Percentiles rank a stretch among this genome's conserved stretches.
Evolutionary conservation across 2,113 vertebrate species (phyloP).

Genomic region (Agelaius tricolor): DNA sequence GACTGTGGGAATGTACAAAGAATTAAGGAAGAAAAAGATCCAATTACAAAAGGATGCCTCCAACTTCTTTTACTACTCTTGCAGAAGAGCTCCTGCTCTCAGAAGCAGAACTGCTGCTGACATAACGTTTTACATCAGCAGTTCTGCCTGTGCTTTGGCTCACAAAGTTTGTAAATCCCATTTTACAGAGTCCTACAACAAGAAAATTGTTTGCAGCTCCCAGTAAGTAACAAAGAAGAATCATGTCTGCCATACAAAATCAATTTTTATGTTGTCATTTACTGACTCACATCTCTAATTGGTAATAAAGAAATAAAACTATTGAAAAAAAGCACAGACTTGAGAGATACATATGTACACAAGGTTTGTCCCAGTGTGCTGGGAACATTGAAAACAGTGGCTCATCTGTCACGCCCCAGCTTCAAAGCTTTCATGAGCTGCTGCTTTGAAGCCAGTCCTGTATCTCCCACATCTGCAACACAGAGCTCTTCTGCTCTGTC

Average conservation of each 20-base stretch:
- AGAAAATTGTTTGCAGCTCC: constrained; percentile 3
- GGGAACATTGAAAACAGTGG: not conserved
- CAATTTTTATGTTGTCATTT: not conserved
- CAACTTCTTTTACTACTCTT: not conserved
- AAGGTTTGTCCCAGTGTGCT: not conserved
- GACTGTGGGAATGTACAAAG: not conserved
- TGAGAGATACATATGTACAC: not conserved
- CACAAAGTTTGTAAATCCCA: not conserved
- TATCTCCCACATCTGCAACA: constrained; percentile 20
- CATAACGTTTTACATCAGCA: not conserved
- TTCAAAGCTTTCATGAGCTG: not conserved
- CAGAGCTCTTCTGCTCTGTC: not conserved
- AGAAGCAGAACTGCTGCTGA: not conserved
- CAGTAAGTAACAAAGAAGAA: not conserved
- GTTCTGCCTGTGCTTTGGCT: not conserved
- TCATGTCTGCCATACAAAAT: not conserved
- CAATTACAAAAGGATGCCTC: not conserved
- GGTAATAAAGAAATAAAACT: not conserved
- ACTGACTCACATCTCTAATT: not conserved
- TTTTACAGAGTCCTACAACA: not conserved
- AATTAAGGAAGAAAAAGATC: not conserved
- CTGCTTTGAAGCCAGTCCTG: constrained; percentile 18
- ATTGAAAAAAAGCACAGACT: not conserved
- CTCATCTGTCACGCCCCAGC: not conserved
- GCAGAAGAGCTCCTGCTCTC: not conserved